Conservation (phyloP, 2,797 vertebrate genomes). For the Sylvilagus floridanus region DNA sequence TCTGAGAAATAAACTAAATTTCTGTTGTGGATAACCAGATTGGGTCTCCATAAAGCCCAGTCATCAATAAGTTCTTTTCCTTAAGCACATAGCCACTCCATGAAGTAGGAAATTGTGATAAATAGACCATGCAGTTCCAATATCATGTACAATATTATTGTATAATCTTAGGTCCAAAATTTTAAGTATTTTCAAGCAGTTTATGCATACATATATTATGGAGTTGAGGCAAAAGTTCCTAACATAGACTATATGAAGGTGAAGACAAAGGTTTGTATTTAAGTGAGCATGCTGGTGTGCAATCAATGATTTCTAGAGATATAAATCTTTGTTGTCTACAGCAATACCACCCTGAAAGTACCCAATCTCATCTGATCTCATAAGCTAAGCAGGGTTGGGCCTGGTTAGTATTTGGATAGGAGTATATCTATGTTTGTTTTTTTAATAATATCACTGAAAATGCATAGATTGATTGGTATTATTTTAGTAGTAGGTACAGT, state of each 20-base stretch:
- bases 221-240: constrained; percentile 15
- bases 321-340: too few species aligned
- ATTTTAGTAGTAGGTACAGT: constrained; percentile 43
- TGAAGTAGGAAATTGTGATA: background rate
- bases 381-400: too few species aligned
- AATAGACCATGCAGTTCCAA: background rate
- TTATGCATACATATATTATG: background rate
- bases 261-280: background rate
- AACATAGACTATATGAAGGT: background rate
- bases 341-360: too few species aligned
- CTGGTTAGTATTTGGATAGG: too few species aligned
- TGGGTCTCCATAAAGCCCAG: background rate
- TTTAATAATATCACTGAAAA: background rate
- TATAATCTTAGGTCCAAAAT: background rate
- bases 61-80: background rate
- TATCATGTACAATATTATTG: background rate
- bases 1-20: constrained; percentile 50
- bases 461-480: background rate
- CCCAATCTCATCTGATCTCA: too few species aligned
- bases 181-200: background rate
- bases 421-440: background rate
- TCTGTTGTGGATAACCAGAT: constrained; percentile 36
- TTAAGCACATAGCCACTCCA: background rate
- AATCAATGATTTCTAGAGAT: background rate
- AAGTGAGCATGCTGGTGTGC: background rate